Conservation (phyloP, 2,797 vertebrate species). For the Graptemys geographica region DNA sequence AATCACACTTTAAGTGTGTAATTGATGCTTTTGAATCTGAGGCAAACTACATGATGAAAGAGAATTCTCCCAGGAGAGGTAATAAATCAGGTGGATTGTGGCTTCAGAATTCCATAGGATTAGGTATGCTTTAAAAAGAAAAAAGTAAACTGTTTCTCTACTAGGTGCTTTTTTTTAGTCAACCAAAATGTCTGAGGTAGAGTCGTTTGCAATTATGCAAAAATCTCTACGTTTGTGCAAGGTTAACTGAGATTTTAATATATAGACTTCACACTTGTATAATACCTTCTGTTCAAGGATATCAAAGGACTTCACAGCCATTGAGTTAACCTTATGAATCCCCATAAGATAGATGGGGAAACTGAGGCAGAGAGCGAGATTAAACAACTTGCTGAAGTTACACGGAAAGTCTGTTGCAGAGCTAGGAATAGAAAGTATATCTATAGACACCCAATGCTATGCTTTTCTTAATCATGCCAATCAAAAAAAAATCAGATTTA, state of each 20-base stretch:
- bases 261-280: neutral
- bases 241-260: neutral
- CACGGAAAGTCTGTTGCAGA: neutral
- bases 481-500: neutral
- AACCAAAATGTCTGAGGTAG: neutral
- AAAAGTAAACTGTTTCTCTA: neutral
- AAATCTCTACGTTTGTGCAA: neutral
- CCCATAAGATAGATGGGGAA: neutral
- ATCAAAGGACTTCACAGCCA: neutral
- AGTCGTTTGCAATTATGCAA: neutral
- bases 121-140: neutral
- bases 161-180: neutral
- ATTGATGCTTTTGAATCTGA: neutral
- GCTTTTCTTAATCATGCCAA: neutral
- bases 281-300: neutral
- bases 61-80: neutral
- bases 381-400: neutral
- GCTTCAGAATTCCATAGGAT: neutral
- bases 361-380: neutral
- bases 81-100: neutral
- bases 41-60: neutral
- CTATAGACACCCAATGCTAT: neutral
- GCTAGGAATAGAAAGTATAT: neutral
- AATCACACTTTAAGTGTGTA: neutral
- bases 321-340: neutral